A percentile compares a stretch with the other conserved stretches of the same genome.
Evolutionary conservation across 1,140 invertebrate genomes (phyloP).

Genomic region (Calycopis cecrops): DNA sequence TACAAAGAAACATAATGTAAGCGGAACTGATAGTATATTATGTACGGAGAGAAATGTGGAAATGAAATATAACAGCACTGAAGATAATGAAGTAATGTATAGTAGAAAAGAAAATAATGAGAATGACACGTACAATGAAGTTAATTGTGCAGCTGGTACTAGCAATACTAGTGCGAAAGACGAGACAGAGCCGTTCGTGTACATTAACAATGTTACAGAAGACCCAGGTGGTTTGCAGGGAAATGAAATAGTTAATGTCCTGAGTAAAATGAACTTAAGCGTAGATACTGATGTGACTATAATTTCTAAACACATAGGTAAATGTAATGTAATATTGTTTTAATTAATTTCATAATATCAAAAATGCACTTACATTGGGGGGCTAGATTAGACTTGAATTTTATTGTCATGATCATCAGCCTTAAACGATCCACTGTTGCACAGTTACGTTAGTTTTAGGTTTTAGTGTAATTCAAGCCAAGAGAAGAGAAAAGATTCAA

Average conservation of each 20-base stretch:
- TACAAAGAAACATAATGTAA: not conserved
- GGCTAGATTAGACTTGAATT: not conserved
- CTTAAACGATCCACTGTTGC: not conserved
- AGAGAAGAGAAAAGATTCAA: too few species aligned
- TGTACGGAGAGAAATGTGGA: not conserved
- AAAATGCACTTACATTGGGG: not conserved
- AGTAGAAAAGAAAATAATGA: not conserved
- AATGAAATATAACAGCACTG: not conserved
- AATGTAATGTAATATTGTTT: not conserved
- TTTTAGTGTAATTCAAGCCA: not conserved
- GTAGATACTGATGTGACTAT: constrained; percentile 34
- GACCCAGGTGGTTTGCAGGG: not conserved
- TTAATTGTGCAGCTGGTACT: not conserved
- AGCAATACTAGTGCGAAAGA: not conserved
- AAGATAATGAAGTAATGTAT: not conserved
- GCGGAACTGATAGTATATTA: not conserved
- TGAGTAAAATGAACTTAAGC: constrained; percentile 33
- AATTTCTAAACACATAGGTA: constrained; percentile 24
- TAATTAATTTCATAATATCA: not conserved
- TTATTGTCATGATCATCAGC: not conserved
- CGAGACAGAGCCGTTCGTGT: not conserved
- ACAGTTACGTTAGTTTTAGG: not conserved
- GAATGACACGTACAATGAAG: not conserved
- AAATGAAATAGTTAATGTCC: constrained; percentile 3
- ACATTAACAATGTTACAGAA: not conserved